These are phyloP conservation scores for Leucopsar rothschildi DNA, from an alignment of 2,113 vertebrate species.

Conservation along the genomic window DNA sequence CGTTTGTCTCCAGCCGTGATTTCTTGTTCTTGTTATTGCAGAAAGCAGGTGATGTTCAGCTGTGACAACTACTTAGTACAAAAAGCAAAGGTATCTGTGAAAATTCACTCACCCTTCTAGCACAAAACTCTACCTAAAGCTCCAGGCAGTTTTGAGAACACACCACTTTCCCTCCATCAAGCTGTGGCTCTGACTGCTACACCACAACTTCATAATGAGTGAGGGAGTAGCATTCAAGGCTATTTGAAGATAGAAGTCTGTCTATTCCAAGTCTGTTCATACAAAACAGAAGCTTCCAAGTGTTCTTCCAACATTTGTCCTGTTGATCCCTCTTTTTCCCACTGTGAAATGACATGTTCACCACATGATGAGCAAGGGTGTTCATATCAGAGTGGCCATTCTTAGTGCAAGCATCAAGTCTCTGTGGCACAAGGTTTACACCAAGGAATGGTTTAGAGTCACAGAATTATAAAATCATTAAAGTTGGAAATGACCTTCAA, in stretches of 20 bases:
- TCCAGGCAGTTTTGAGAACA: background rate
- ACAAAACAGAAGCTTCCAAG: background rate
- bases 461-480: background rate
- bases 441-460: background rate
- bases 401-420: background rate
- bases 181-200: background rate
- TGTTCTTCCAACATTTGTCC: background rate
- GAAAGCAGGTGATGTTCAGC: background rate
- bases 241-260: background rate
- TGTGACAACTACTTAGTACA: background rate
- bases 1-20: background rate
- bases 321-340: background rate
- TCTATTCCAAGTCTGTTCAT: background rate
- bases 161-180: background rate
- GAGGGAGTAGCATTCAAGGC: background rate
- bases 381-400: background rate
- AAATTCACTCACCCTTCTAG: background rate
- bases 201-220: background rate
- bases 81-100: background rate
- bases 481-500: background rate
- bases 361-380: rapidly evolving
- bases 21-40: background rate
- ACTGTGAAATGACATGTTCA: background rate
- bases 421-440: background rate
- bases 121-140: background rate